Evolutionary conservation across 2,888 invertebrate species (phyloP).

Genomic region (Pollenia amentaria): DNA sequence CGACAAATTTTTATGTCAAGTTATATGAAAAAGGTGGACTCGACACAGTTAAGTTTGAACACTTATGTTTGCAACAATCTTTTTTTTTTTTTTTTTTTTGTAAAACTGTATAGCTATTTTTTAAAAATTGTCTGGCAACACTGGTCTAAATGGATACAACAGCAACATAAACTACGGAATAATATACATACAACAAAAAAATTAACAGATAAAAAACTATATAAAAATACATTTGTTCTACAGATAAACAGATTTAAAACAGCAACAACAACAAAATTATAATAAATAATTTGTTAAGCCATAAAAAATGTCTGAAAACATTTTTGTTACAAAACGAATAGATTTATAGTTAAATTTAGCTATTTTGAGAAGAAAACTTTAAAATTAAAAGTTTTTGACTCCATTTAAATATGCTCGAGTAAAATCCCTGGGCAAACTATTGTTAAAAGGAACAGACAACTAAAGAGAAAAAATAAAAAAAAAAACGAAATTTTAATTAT

Average conservation of each 20-base stretch:
- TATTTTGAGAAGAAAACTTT: constrained; percentile 56
- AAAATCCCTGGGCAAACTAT: constrained; percentile 37
- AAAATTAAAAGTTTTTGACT: constrained; percentile 66
- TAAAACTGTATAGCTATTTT: no score
- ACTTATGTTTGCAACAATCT: no score
- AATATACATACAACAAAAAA: constrained; percentile 25
- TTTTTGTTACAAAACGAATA: constrained; percentile 39
- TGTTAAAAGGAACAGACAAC: constrained; percentile 13
- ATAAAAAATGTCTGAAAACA: constrained; percentile 66
- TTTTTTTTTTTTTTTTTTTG: no score
- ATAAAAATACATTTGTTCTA: constrained; percentile 70
- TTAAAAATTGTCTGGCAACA: no score
- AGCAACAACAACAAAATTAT: constrained; percentile 30
- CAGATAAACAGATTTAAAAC: constrained; percentile 70
- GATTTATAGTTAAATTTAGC: constrained; percentile 47
- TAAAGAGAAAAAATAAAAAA: constrained; percentile 23
- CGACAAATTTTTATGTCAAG: no score
- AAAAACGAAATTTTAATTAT: constrained; percentile 77
- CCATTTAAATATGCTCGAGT: constrained; percentile 52
- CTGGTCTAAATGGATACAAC: constrained; percentile 29
- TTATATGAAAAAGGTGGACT: no score
- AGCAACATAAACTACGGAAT: constrained; percentile 38
- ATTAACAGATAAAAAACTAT: constrained; percentile 15
- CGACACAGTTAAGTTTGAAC: no score
- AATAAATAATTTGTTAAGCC: constrained; percentile 53